Base-by-base conservation (phyloP, 2,797 vertebrate genomes). In the Rousettus madagascariensis region DNA sequence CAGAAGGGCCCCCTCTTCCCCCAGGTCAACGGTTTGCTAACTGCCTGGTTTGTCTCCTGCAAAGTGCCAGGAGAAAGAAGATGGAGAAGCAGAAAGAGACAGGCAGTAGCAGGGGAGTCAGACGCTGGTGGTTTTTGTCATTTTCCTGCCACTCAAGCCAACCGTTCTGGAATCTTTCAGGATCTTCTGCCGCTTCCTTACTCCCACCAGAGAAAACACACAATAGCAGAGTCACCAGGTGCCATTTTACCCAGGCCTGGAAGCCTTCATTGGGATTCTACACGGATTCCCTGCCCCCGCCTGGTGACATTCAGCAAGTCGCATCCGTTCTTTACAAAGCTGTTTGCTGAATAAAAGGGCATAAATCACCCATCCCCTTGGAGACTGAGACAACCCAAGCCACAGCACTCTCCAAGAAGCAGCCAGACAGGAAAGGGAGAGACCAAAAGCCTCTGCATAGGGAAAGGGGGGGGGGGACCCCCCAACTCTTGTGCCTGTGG, bases 341-440 rank as follows among this genome's bases (percentile, higher is more conserved):
- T 94, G 91, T 94, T 82, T 95, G 86, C 93, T 17, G 49, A 93
- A 95, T 95, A 94, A 85, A 96, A 96, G 91, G 91, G 75, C 19
- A 46, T 93, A 94, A 97, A 74, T 96, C 84, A 57, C 80, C 71
- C 84, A 82, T 93, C 71, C 75, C 89, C 75, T 89, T 57, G 43
- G 94, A 96, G 92, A 95, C 66, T 4, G 22, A 89, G 79, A 78
- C 57, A 75, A 41, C 38, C 30, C 59, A 74, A 94, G 63, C 36
- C 72, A 5, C 59, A 12, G 49, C 63, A 38, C 11, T 63, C 63
- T 92, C 63, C 12, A 22, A 46, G 91, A 63, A 49, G 69, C 43
- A 53, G 87, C 43, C 28, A 33, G n/a, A 30, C 24, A 33, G 49
- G 69, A 78, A 72, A 51, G 69, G 33, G 16, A 16, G 26, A 75